Percentiles rank a stretch among this genome's conserved stretches.
phyloP scores from a whole-genome alignment of 2,797 vertebrate species.

The Cuculus canorus region DNA sequence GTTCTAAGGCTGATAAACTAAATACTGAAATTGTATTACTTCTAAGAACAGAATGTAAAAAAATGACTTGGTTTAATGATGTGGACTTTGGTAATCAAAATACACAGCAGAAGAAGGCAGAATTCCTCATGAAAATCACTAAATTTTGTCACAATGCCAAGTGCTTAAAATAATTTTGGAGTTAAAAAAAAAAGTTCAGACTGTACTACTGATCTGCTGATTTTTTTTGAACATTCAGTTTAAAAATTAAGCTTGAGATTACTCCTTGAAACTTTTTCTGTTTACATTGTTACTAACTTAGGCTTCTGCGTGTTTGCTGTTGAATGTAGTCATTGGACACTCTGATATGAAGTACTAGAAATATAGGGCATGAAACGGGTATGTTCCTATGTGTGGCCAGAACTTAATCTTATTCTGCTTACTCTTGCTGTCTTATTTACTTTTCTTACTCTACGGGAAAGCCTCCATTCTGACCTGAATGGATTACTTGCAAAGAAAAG shows the following conservation, averaged over 20 bases:
- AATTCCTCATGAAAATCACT: neutral
- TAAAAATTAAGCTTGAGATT: neutral
- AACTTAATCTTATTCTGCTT: neutral
- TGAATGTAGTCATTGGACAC: neutral
- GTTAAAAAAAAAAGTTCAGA: neutral
- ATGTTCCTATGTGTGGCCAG: neutral
- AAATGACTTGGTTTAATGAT: neutral
- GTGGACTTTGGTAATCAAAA: neutral
- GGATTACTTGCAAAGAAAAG: neutral
- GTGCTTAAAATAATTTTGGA: neutral
- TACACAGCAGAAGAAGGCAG: neutral
- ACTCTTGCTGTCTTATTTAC: neutral
- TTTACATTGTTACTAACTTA: neutral
- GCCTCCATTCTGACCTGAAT: neutral
- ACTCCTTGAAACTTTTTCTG: neutral
- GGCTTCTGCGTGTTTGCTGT: neutral
- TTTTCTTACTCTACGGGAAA: neutral
- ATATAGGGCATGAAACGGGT: neutral
- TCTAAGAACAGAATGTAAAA: neutral
- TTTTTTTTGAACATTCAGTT: neutral
- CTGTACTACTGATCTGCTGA: neutral
- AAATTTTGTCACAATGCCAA: neutral
- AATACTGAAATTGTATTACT: neutral
- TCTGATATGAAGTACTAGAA: neutral
- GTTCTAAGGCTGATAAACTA: neutral